Evolutionary conservation across 2,797 vertebrate species (phyloP).

Genomic region (Naso thynnoides): DNA sequence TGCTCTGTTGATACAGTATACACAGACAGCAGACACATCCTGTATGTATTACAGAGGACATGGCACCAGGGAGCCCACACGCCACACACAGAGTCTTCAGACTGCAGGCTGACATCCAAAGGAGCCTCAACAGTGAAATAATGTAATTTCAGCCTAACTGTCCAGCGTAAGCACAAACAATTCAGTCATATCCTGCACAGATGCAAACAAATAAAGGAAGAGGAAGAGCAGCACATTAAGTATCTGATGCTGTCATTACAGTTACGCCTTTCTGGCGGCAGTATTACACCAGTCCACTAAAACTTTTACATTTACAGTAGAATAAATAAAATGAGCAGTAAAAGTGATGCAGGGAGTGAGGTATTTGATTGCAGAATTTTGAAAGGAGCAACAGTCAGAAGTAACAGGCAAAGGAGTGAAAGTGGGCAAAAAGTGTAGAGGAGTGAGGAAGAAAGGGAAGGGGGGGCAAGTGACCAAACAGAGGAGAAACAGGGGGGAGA

Average conservation of each 20-base stretch:
- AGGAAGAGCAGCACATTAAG: conserved; percentile 15
- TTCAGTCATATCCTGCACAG: conserved; percentile 60
- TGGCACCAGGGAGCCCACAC: conserved; percentile 67
- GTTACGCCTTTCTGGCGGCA: not conserved
- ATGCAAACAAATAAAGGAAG: conserved; percentile 62
- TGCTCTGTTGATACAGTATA: conserved; percentile 62
- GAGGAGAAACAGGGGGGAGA: conserved; percentile 66
- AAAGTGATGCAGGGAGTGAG: not conserved
- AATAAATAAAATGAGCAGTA: not conserved
- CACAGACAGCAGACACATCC: conserved; percentile 70
- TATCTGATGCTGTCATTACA: conserved; percentile 18
- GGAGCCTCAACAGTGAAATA: conserved; percentile 47
- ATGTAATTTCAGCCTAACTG: conserved; percentile 58
- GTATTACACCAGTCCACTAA: not conserved
- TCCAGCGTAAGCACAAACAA: conserved; percentile 63
- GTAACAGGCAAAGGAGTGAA: conserved; percentile 30
- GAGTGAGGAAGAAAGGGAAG: conserved; percentile 32
- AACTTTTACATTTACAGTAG: conserved; percentile 11
- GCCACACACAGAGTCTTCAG: conserved; percentile 43
- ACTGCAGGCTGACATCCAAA: conserved; percentile 31
- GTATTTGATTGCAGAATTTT: conserved; percentile 8
- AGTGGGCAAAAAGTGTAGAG: conserved; percentile 38
- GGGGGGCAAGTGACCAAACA: conserved; percentile 44
- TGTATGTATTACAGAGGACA: conserved; percentile 66
- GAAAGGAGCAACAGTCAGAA: conserved; percentile 14